phyloP scores from a whole-genome alignment of 2,113 vertebrate species.

The Microtus ochrogaster region DNA sequence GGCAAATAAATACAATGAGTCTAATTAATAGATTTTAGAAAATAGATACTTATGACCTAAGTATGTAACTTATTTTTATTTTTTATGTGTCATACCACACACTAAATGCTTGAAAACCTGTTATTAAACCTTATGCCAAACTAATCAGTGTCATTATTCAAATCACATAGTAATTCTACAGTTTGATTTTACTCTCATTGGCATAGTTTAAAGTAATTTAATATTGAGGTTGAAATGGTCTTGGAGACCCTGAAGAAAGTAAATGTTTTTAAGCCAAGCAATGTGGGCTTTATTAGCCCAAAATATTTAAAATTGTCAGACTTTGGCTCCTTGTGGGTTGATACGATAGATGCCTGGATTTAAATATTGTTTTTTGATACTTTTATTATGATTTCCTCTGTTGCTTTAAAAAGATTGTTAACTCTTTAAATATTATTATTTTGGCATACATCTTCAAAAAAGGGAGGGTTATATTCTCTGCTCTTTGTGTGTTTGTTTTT shows the following conservation, averaged over 20 bases:
- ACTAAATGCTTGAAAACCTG: background rate
- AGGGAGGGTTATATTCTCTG: conserved; percentile 65
- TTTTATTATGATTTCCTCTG: background rate
- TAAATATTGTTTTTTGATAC: conserved; percentile 2
- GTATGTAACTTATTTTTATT: background rate
- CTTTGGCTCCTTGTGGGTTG: background rate
- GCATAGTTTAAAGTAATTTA: background rate
- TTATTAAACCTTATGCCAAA: background rate
- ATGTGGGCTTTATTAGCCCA: background rate
- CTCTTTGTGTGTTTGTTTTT: conserved; percentile 53
- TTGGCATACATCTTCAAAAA: background rate
- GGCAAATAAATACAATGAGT: background rate
- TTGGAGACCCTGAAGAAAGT: background rate
- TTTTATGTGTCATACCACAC: background rate
- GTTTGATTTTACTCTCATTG: background rate
- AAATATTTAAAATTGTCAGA: background rate
- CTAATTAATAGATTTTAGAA: background rate
- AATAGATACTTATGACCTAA: background rate
- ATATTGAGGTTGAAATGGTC: background rate
- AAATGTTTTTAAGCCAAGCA: background rate
- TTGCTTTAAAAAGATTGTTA: conserved; percentile 17
- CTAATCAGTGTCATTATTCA: background rate
- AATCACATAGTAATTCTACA: background rate
- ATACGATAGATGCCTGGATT: background rate
- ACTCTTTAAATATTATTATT: background rate